Evolutionary conservation across 53 echinoderm and acorn worm genomes (phyloP).

Genomic region (Patiria pectinifera): DNA sequence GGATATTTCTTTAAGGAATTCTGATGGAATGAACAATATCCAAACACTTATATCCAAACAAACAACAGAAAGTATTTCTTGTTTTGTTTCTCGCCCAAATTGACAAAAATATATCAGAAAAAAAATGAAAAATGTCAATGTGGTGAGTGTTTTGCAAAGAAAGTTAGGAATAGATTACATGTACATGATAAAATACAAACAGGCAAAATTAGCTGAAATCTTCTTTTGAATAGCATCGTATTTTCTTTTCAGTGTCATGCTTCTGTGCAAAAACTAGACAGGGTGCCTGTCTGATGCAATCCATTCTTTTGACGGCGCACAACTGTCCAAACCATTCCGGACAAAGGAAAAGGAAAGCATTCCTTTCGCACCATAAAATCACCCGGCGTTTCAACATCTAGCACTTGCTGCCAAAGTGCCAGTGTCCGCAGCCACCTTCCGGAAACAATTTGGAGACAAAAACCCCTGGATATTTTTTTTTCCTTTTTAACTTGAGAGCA

Average conservation of each 20-base stretch:
- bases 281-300: background rate
- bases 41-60: too few species aligned
- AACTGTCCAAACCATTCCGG: background rate
- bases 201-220: background rate
- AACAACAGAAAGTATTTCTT: too few species aligned
- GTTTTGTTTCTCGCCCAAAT: too few species aligned
- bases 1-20: too few species aligned
- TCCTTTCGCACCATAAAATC: slow-evolving; percentile 36
- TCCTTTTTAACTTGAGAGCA: background rate
- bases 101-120: too few species aligned
- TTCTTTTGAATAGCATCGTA: background rate
- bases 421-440: slow-evolving; percentile 33
- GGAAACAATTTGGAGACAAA: slow-evolving; percentile 45
- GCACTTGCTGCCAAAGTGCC: slow-evolving; percentile 21
- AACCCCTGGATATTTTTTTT: background rate
- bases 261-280: background rate
- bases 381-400: slow-evolving; percentile 44
- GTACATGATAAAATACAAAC: background rate
- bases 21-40: too few species aligned
- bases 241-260: background rate
- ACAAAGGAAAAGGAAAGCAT: background rate
- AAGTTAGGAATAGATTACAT: background rate
- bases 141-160: too few species aligned
- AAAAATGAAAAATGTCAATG: too few species aligned
- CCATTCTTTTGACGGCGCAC: background rate